These are phyloP conservation scores for Octodonta nipae DNA, from an alignment of 2,888 invertebrate genomes.

Conservation along the genomic window DNA sequence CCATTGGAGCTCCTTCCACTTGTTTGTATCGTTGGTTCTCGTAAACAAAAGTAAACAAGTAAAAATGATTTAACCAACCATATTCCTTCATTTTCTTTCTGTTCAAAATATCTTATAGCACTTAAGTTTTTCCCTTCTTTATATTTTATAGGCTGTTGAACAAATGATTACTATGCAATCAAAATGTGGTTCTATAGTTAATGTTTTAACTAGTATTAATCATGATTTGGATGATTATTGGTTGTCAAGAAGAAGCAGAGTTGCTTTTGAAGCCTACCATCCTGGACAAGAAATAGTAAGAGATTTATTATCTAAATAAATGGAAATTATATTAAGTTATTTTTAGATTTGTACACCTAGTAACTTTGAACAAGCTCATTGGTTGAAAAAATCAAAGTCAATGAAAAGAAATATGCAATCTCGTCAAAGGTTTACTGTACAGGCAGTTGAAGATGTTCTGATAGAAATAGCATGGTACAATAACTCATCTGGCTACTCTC, in stretches of 20 bases:
- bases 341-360: conserved; percentile 39
- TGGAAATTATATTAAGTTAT: neutral
- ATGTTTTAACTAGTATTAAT: conserved; percentile 30
- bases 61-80: no score
- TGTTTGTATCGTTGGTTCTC: no score
- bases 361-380: conserved; percentile 63
- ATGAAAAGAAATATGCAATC: conserved; percentile 42
- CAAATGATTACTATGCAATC: conserved; percentile 32
- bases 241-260: conserved; percentile 27
- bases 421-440: conserved; percentile 53
- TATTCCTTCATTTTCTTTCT: neutral
- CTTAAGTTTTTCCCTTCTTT: neutral
- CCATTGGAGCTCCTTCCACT: no score
- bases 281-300: conserved; percentile 34
- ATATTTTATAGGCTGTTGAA: conserved; percentile 24
- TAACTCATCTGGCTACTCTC: conserved; percentile 43
- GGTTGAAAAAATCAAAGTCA: conserved; percentile 64
- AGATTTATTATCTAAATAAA: conserved; percentile 2
- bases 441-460: conserved; percentile 65
- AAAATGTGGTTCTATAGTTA: conserved; percentile 32
- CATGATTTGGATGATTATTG: conserved; percentile 32
- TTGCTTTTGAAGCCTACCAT: conserved; percentile 28
- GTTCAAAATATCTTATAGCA: neutral
- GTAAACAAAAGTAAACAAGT: no score
- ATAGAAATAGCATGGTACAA: conserved; percentile 76